Base-by-base conservation (phyloP, 2,113 vertebrate genomes). In the Eupsittula cactorum region DNA sequence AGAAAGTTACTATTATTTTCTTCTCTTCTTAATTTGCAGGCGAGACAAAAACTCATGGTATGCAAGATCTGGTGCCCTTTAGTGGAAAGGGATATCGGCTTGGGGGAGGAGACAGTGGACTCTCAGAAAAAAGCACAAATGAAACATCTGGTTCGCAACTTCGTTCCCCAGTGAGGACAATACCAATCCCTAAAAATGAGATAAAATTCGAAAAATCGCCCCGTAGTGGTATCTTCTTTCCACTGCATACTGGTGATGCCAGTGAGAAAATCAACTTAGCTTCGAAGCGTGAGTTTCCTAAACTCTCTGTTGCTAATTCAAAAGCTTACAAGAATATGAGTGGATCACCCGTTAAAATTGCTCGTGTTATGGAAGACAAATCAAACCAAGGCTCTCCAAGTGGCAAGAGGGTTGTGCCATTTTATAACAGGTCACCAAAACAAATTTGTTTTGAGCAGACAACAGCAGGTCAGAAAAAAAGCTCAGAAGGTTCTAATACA, bases 41-140 rank as follows among this genome's bases (percentile, higher is more conserved):
- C 64, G 97, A 92, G 83, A 93, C 97, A 33, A 90, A 90, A 41
- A 96, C 37, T 18, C 94, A 73, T 74, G 98, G 97, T 65, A 97
- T 82, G 6, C 97, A 98, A 86, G 98, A 95, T 21, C 31, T 98
- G 18, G 95, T 98, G 27, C 98, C 99, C 16, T 99, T 99, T 49
- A 98, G 97, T 78, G 99, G 99, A 20, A 99, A 83, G 81, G 99
- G 99, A 4, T 98, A 98, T 91, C 74, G 98, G 10, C 98, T 99
- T 16, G 98, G 98, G 84, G 98, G 98, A 33, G 90, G 74, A 46
- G 97, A 96, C 2, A 64, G 64, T 71, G 52, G 79, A 1, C 75
- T 71, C 1, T 94, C 97, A 25, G 95, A 85, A 46, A 97, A 86
- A 74, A 50, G 28, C 64, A 67, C 57, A 50, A 70, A 76, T 62